Evolutionary conservation across 2,113 vertebrate genomes (phyloP).

Genomic region (Otocyon megalotis): DNA sequence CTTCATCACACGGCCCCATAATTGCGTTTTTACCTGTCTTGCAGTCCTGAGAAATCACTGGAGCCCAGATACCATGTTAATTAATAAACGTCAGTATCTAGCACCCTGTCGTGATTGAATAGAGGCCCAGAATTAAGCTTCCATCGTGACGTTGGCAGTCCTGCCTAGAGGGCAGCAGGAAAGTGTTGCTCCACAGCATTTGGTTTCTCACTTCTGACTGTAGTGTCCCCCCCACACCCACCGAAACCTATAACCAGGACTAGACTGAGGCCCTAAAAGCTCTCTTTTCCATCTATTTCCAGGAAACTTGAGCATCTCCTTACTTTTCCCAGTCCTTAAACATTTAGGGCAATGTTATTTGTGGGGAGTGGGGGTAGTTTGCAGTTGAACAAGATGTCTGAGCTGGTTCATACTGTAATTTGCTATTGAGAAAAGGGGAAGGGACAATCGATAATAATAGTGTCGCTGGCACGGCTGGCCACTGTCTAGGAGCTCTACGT

Average conservation of each 20-base stretch:
- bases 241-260: neutral
- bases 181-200: neutral
- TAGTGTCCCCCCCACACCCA: neutral
- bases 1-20: neutral
- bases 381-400: neutral
- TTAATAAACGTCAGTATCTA: neutral
- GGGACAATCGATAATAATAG: neutral
- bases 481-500: neutral
- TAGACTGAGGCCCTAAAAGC: neutral
- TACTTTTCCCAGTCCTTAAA: neutral
- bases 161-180: neutral
- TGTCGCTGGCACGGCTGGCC: neutral
- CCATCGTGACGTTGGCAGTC: neutral
- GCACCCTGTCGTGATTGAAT: neutral
- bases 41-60: neutral
- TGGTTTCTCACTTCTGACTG: neutral
- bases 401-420: neutral
- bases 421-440: neutral
- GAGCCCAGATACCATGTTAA: neutral
- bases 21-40: neutral
- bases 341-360: neutral
- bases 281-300: neutral
- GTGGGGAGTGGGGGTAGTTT: neutral
- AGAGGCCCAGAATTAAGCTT: neutral
- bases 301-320: neutral